A percentile compares a stretch with the other conserved stretches of the same genome.
Conservation (phyloP, 2,888 invertebrate genomes). For the Drosophila borborema region DNA sequence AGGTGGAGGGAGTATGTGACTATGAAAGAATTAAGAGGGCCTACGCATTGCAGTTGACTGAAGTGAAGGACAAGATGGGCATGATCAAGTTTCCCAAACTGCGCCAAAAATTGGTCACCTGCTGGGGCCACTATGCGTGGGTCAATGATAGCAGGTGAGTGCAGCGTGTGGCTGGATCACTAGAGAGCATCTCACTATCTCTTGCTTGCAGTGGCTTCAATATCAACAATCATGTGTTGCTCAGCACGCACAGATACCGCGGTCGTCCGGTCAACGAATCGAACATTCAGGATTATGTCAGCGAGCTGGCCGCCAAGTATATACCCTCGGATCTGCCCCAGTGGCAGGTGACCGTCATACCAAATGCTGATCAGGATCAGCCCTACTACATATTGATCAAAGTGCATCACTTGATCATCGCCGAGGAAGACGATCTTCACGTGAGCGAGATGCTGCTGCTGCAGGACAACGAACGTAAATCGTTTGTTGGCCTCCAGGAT, state of each 20-base stretch:
- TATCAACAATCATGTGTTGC: slow-evolving; percentile 89
- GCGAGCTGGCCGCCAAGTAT: slow-evolving; percentile 91
- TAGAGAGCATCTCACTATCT: background rate
- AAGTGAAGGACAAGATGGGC: slow-evolving; percentile 87
- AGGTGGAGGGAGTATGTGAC: slow-evolving; percentile 88
- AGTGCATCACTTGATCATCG: slow-evolving; percentile 91
- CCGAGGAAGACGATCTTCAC: slow-evolving; percentile 89
- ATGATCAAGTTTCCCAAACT: slow-evolving; percentile 88
- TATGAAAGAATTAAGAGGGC: slow-evolving; percentile 86
- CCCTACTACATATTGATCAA: slow-evolving; percentile 89
- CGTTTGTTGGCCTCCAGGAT: slow-evolving; percentile 59
- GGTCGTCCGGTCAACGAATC: slow-evolving; percentile 89
- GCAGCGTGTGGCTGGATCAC: background rate
- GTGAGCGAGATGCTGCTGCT: slow-evolving; percentile 91
- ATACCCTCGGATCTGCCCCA: slow-evolving; percentile 90
- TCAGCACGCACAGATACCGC: slow-evolving; percentile 88
- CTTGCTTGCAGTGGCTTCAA: slow-evolving; percentile 80
- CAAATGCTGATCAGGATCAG: slow-evolving; percentile 80
- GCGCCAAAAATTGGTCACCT: slow-evolving; percentile 88
- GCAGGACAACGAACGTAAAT: slow-evolving; percentile 76
- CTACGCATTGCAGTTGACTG: slow-evolving; percentile 86
- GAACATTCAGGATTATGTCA: slow-evolving; percentile 92
- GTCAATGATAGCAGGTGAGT: slow-evolving; percentile 85
- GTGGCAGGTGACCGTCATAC: slow-evolving; percentile 93
- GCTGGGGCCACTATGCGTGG: slow-evolving; percentile 93